Evolutionary conservation across 2,888 invertebrate species (phyloP).

Genomic region (Cenopis cana): DNA sequence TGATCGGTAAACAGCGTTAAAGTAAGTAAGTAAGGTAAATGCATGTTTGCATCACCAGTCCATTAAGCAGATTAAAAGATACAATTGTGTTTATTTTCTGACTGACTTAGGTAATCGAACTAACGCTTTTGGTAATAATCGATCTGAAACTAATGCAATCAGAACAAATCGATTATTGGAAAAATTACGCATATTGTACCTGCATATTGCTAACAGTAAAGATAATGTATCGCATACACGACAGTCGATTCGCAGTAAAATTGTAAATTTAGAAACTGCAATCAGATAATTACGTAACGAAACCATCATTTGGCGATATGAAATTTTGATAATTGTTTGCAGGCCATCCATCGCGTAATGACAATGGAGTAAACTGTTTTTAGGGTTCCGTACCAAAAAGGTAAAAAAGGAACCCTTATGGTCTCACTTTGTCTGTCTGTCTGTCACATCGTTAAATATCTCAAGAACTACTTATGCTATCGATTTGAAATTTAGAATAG

Average conservation of each 20-base stretch:
- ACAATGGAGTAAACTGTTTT: too few species aligned
- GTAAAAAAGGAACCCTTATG: too few species aligned
- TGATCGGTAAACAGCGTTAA: too few species aligned
- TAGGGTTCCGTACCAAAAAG: too few species aligned
- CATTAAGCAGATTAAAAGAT: too few species aligned
- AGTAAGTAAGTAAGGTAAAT: too few species aligned
- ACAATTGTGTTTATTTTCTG: neutral
- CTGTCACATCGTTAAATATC: too few species aligned
- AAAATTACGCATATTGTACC: neutral
- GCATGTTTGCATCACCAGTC: too few species aligned
- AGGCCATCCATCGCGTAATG: neutral
- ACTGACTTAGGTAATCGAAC: neutral
- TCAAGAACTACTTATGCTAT: too few species aligned
- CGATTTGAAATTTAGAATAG: too few species aligned
- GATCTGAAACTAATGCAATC: neutral
- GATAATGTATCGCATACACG: constrained; percentile 4
- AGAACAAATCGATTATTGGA: neutral
- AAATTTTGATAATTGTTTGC: constrained; percentile 16
- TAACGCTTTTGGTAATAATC: neutral
- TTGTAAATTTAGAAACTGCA: constrained; percentile 24
- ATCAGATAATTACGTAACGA: constrained; percentile 2
- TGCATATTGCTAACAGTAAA: constrained; percentile 7
- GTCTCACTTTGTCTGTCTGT: too few species aligned
- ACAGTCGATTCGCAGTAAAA: constrained; percentile 15
- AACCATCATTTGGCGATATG: neutral